Evolutionary conservation across 1,140 invertebrate genomes (phyloP), one percentile per base, ranked within the genome.

Genomic region (Aphidius ervi): DNA sequence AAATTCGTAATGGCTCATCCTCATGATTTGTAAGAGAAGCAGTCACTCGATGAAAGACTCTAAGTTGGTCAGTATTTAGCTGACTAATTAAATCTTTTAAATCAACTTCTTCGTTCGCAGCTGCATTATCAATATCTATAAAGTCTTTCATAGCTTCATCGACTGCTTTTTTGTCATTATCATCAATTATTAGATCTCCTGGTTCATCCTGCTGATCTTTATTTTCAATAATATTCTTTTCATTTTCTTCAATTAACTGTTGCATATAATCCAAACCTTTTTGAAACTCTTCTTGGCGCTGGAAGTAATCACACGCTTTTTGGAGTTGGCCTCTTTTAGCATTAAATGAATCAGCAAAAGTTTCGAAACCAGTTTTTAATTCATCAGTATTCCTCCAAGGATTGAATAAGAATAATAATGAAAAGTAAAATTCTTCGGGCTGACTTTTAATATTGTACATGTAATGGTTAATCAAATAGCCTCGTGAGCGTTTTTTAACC

Each of bases 1-100:
- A 61, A n/a, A 59, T 8, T 39, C 63, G 9, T 6, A 64, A 41
- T 54, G 57, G 59, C 4, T 61, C 23, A 57, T 61, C 46, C 6
- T 63, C 23, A 16, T 41, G 57, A 31, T 41, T 54, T 46, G 42
- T 6, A 43, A 68, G 41, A 55, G 59, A 46, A 47, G n/a, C 16
- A 8, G 40, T 68, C 6, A 69, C 63, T 61, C 62, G 56, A 61
- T 69, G 58, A 60, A 68, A 69, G 7, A 73, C 58, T 46, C 67
- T 47, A 59, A 59, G 64, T 61, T 72, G 68, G 64, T 74, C 70
- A 4, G 5, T 9, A 63, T 74, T 72, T 45, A 72, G 57, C 61
- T 65, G 41, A 10, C 31, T 5, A 42, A 70, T 67, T 61, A 70
- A 16, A 16, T 16, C 16, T 16, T 16, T 68, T 31, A 68, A 23